phyloP scores from a whole-genome alignment of 2,113 vertebrate species.

The Limnothrissa miodon region DNA sequence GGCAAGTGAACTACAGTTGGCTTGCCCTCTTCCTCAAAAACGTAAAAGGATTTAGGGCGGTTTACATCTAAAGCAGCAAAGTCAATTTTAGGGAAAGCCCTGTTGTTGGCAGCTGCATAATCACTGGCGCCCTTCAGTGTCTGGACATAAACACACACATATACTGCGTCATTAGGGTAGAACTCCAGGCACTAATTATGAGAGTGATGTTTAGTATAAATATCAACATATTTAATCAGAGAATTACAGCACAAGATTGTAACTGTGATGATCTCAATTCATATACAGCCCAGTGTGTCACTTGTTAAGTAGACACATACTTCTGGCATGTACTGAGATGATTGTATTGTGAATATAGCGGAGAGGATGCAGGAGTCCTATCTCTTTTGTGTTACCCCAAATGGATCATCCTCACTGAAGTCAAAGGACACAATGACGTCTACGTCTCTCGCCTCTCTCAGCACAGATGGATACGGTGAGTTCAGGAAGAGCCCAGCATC shows the following conservation, averaged over 20 bases:
- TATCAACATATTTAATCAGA: neutral
- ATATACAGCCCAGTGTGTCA: neutral
- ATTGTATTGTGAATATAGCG: neutral
- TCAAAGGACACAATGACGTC: slow-evolving; percentile 66
- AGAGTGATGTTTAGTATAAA: no score
- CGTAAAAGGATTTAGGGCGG: neutral
- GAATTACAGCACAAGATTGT: neutral
- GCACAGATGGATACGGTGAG: slow-evolving; percentile 55
- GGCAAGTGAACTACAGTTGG: neutral
- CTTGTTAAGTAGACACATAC: neutral
- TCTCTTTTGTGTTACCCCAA: slow-evolving; percentile 52
- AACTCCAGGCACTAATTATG: no score
- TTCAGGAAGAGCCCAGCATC: slow-evolving; percentile 64
- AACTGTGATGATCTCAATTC: neutral
- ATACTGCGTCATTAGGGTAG: neutral
- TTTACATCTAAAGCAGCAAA: neutral
- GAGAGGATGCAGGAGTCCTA: neutral
- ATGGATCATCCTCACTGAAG: slow-evolving; percentile 60
- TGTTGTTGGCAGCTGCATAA: neutral
- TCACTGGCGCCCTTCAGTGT: neutral
- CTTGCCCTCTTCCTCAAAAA: neutral
- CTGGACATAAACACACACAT: neutral
- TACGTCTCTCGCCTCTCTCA: slow-evolving; percentile 36
- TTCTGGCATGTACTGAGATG: neutral
- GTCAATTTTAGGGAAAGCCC: neutral